These are phyloP conservation scores for Nansenia antarctica DNA, from an alignment of 2,113 vertebrate genomes.

Conservation along the genomic window DNA sequence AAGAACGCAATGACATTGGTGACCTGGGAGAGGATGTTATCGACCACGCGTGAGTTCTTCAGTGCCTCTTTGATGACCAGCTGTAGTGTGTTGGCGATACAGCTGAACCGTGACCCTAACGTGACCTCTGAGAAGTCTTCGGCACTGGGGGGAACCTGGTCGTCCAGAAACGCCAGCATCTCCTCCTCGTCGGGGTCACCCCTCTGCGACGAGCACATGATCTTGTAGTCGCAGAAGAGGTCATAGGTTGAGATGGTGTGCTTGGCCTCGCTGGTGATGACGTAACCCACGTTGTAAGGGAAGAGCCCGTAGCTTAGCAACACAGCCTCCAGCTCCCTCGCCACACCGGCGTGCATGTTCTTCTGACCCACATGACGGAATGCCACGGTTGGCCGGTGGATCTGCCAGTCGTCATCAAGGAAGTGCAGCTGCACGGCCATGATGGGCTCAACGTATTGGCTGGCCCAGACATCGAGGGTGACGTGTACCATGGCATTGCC, in stretches of 20 bases:
- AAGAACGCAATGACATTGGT: constrained; percentile 75
- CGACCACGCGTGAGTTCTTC: constrained; percentile 71
- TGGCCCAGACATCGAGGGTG: constrained; percentile 73
- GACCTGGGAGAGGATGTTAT: constrained; percentile 70
- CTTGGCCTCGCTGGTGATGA: constrained; percentile 72
- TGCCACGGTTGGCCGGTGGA: constrained; percentile 69
- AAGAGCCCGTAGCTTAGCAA: constrained; percentile 77
- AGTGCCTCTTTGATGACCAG: constrained; percentile 73
- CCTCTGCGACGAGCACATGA: constrained; percentile 62
- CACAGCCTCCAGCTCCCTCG: constrained; percentile 70
- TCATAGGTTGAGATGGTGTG: constrained; percentile 56
- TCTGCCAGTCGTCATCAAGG: constrained; percentile 67
- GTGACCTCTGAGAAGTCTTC: constrained; percentile 64
- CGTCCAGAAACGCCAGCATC: constrained; percentile 62
- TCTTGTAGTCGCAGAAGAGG: constrained; percentile 75
- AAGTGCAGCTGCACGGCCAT: constrained; percentile 74
- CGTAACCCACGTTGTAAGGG: constrained; percentile 67
- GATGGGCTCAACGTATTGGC: constrained; percentile 38
- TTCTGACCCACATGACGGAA: constrained; percentile 66
- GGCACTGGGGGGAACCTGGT: constrained; percentile 49
- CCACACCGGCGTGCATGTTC: constrained; percentile 41
- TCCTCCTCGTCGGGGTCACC: constrained; percentile 70
- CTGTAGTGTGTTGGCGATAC: constrained; percentile 61
- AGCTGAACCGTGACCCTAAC: constrained; percentile 58
- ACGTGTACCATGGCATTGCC: constrained; percentile 59